Base-by-base conservation (phyloP, 1,140 invertebrate genomes). In the Apis florea region DNA sequence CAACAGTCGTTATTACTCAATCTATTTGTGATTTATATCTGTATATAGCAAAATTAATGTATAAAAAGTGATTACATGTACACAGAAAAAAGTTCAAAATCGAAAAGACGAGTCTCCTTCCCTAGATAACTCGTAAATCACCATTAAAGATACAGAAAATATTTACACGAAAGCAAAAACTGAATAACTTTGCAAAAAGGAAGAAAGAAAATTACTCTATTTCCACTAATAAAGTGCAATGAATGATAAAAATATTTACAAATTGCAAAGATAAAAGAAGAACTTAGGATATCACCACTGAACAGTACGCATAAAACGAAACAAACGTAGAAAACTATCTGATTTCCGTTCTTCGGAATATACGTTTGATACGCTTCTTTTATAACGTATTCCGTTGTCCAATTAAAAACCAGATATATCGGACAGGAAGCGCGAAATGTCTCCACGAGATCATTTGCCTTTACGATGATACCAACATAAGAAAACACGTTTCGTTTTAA, bases 401-500 rank as follows among this genome's bases (percentile, higher is more conserved):
- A 79, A 79, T 79, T 71, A 79, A 79, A 79, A 79, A 68, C 64
- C 69, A 72, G 68, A 79, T 79, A 31, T 64, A 75, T 71, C 64
- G 47, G 49, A 71, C 68, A 59, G 68, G 68, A 71, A 63, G 53
- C 47, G 47, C 17, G 17, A 56, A 56, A 54, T 49, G 58, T 79
- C 68, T 24, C n/a, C 64, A 17, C 12, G n/a, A 61, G 77, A 79
- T 72, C 47, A 72, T 61, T 59, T 59, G 26, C 56, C 47, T 59
- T 31, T 19, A 31, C 54, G 53, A 51, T 40, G 71, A 80, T 24
- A 51, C 17, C 66, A 51, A 53, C 26, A 54, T 13, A 6, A 9
- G 56, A 81, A 76, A 89, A 91, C 89, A 89, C 88, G 90, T 91
- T 90, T 91, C 83, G 77, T 88, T 89, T 88, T 89, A 90, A 86